Conservation (phyloP, 2,888 invertebrate genomes). For the Lymantria dispar region DNA sequence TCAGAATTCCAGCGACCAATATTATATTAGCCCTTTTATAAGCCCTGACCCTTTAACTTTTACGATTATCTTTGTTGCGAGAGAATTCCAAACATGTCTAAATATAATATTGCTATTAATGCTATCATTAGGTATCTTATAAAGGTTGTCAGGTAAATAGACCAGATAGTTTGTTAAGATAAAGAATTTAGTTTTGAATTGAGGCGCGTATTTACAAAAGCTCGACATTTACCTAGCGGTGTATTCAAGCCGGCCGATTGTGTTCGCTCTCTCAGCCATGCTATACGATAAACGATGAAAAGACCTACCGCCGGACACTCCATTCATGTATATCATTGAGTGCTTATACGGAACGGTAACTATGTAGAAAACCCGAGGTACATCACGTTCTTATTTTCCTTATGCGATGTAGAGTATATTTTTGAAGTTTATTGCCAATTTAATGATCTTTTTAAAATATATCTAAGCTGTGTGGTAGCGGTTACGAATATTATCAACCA, state of each 20-base stretch:
- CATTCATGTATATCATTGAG: slow-evolving; percentile 72
- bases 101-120: slow-evolving; percentile 31
- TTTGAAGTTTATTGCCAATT: background rate
- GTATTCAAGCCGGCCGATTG: slow-evolving; percentile 57
- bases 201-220: slow-evolving; percentile 43
- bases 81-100: slow-evolving; percentile 25
- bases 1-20: slow-evolving; percentile 13
- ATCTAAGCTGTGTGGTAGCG: too few relatives aligned
- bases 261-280: slow-evolving; percentile 55
- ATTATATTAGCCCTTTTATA: slow-evolving; percentile 25
- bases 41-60: slow-evolving; percentile 22
- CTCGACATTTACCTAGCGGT: slow-evolving; percentile 47
- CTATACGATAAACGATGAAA: slow-evolving; percentile 67
- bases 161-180: slow-evolving; percentile 38
- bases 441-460: too few relatives aligned
- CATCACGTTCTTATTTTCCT: slow-evolving; percentile 19
- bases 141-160: slow-evolving; percentile 8
- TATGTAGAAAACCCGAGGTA: slow-evolving; percentile 56
- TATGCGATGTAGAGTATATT: slow-evolving; percentile 4
- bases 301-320: slow-evolving; percentile 67
- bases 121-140: slow-evolving; percentile 14
- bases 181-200: slow-evolving; percentile 38
- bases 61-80: slow-evolving; percentile 24
- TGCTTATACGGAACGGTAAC: slow-evolving; percentile 43
- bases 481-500: too few relatives aligned